These are phyloP conservation scores for Nebria ingens DNA, from an alignment of 1,140 invertebrate genomes.

Conservation along the genomic window DNA sequence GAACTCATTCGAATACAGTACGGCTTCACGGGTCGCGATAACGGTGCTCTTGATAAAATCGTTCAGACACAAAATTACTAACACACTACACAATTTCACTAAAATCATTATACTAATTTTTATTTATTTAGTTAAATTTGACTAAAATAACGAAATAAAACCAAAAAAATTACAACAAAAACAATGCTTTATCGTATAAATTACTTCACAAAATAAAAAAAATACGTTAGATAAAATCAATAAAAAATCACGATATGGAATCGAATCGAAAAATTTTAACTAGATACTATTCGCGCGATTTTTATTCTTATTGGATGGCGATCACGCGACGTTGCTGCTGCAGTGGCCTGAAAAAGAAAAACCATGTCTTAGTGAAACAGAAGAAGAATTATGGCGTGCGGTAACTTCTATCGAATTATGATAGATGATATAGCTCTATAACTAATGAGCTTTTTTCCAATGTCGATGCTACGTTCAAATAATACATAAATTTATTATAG, in stretches of 20 bases:
- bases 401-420: neutral
- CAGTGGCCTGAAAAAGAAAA: neutral
- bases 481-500: no score
- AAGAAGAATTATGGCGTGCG: neutral
- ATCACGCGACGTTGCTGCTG: neutral
- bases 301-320: neutral
- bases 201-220: no score
- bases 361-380: neutral
- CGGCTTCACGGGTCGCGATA: constrained; percentile 12
- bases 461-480: no score
- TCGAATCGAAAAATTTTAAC: neutral
- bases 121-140: no score
- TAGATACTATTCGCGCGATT: neutral
- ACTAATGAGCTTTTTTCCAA: neutral
- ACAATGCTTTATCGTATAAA: no score
- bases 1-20: constrained; percentile 66
- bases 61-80: constrained; percentile 10
- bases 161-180: no score
- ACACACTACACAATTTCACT: constrained; percentile 15
- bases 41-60: neutral
- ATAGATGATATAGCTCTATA: neutral
- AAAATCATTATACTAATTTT: constrained; percentile 16
- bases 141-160: no score
- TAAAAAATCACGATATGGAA: no score
- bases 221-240: no score